Base-by-base conservation (phyloP, 2,888 invertebrate species). In the Leptinotarsa tumamoca region DNA sequence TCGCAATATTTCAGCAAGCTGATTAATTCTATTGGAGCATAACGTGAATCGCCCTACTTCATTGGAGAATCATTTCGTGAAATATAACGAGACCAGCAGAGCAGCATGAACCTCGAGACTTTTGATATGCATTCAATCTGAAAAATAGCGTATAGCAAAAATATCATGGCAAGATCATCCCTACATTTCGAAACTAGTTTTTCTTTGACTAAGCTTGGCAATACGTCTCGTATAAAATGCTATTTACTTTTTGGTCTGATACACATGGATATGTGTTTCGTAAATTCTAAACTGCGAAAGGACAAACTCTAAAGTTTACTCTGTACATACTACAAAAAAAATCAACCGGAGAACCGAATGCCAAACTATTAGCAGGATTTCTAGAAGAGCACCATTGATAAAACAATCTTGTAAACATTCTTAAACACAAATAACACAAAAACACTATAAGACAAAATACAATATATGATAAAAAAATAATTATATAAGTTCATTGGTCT, bases 141-240 rank as follows among this genome's bases (percentile, higher is more conserved):
- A 75, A 82, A 83, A 81, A 82, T 78, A 80, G 82, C 79, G 80
- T 79, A 77, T 85, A 85, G 84, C 83, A 84, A 84, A 84, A 84
- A 84, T 84, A 84, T 80, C 74, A 75, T 58, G 78, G 77, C 78
- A 80, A 81, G 74, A 77, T 80, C 77, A 75, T 73, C 76, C 75
- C 73, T 68, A 73, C 58, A 68, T 68, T 56, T 76, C 80, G 72
- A 80, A 80, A 81, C 78, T 81, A 76, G 72, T 61, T 70, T 75
- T 78, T 76, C 43, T 43, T 83, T 81, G 83, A 85, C 85, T 86
- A 85, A 86, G 84, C 84, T 78, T 87, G 85, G 82, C 86, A 87
- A 87, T 86, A 87, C 86, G 86, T 82, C 80, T 72, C 70, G 58
- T 74, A 74, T 68, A 74, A 74, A 79, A 78, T 79, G 76, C 79